Base-by-base conservation (phyloP, 2,888 invertebrate species). In the Coleophora deauratella region DNA sequence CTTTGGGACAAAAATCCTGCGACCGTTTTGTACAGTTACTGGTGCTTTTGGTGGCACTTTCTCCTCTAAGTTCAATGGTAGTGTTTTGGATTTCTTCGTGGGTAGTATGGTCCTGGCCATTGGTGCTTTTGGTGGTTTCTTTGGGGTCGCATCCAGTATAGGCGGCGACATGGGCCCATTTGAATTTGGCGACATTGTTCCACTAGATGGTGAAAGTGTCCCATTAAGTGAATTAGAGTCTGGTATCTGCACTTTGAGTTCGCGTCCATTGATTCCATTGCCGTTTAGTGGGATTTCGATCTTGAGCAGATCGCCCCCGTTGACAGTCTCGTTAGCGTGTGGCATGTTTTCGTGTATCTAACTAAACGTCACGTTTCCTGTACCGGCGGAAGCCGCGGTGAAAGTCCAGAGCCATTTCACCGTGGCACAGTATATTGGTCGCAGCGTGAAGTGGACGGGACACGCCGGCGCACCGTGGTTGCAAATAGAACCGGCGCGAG, bases 401-500 rank as follows among this genome's bases (percentile, higher is more conserved):
- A 76, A 70, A 78, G 77, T 74, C 78, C 72, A 73, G 69, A 75
- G 84, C 82, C 84, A 85, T 85, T 75, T 82, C 80, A 76, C 71
- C 54, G 69, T 60, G 70, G 63, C 69, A 74, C 72, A 71, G 73
- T 80, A 72, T 72, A 72, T 74, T 58, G 64, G 76, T 75, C 71
- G 67, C 74, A 68, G 60, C 65, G n/a, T n/a, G n/a, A n/a, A n/a
- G n/a, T n/a, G n/a, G n/a, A n/a, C n/a, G 71, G 70, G 73, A 75
- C 76, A 74, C 67, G 72, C 66, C 72, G 76, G 69, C 66, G 72
- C 73, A 75, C 75, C 64, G 31, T 11, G 65, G 72, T 73, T 75
- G 65, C 71, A 84, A 85, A 85, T 85, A 85, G 84, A 79, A 79
- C 84, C 84, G 84, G 72, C 80, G 73, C 72, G 82, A 62, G 78